Evolutionary conservation across 2,797 vertebrate species (phyloP), one percentile per base, ranked within the genome.

Genomic region (Pangasius sanitwongsei): DNA sequence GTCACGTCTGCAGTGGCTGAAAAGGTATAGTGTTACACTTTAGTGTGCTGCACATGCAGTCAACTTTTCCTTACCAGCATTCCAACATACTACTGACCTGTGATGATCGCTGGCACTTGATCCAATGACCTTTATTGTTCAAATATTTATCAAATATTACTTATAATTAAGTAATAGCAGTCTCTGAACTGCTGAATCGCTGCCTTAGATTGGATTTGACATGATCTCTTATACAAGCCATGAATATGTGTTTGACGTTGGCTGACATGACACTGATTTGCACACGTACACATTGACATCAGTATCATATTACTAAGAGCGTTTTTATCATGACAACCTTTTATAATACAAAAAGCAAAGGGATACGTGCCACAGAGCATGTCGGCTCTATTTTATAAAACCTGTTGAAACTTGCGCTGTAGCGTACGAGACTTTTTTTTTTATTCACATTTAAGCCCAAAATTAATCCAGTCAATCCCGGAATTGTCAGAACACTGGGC

Each of bases 1-100:
- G 83, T 86, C 88, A 89, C 83, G 75, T 89, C 75, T 59, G 63
- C 63, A 80, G 8, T 13, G 28, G 34, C 25, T 11, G 61, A 6
- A 69, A 55, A 2, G 23, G 83, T 34, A 31, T 53, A 34, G 9
- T 41, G 65, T 86, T 59, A 89, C 50, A 83, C 82, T 80, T 9
- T 3, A 44, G 72, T 48, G 72, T 6, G 4, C 1, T n/a, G 15
- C 37, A 37, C 3, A 25, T 57, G 41, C 55, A n/a, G 11, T 65
- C 41, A 8, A 37, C 55, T 57, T 75, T 88, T 74, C 57, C 80
- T 67, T 84, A 70, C 12, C 34, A 12, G 4, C n/a, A 53, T 70
- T 50, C 83, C 16, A 20, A 12, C 44, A 69, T 16, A 31, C 18
- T 50, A 12, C 44, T 69, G 83, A 20, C 16, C n/a, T 25, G n/a